A percentile compares a stretch with the other conserved stretches of the same genome.
These are phyloP conservation scores for Polietes domitor DNA, from an alignment of 2,888 invertebrate species.

Conservation along the genomic window DNA sequence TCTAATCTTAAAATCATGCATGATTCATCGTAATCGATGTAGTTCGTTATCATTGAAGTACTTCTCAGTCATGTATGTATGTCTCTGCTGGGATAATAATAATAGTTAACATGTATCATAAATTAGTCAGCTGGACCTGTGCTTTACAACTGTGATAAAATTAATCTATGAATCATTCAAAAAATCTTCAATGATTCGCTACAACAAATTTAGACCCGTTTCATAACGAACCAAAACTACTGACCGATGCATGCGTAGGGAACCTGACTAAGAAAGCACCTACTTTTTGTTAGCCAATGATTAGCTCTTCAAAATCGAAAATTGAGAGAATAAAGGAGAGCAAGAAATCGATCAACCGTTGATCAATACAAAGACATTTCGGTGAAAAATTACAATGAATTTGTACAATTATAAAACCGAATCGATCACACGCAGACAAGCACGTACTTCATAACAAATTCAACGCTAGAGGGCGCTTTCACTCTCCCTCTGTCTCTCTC, in stretches of 20 bases:
- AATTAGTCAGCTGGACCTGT: too few relatives aligned
- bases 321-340: slow-evolving; percentile 7
- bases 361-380: slow-evolving; percentile 26
- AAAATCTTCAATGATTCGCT: not conserved
- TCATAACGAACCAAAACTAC: not conserved
- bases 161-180: not conserved
- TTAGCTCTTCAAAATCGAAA: slow-evolving; percentile 13
- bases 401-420: not conserved
- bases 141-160: too few relatives aligned
- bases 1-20: too few relatives aligned
- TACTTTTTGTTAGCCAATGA: not conserved
- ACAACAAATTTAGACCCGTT: not conserved
- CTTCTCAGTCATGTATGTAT: too few relatives aligned
- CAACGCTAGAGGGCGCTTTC: not conserved
- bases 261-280: not conserved
- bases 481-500: not conserved
- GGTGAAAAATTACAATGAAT: not conserved
- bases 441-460: not conserved
- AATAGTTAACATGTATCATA: too few relatives aligned
- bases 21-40: too few relatives aligned
- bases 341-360: not conserved
- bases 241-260: not conserved
- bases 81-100: too few relatives aligned
- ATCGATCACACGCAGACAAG: not conserved
- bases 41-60: too few relatives aligned